Percentiles rank a stretch among this genome's conserved stretches.
phyloP scores from a whole-genome alignment of 2,797 vertebrate genomes.

The Melanotaenia parkinsoni region DNA sequence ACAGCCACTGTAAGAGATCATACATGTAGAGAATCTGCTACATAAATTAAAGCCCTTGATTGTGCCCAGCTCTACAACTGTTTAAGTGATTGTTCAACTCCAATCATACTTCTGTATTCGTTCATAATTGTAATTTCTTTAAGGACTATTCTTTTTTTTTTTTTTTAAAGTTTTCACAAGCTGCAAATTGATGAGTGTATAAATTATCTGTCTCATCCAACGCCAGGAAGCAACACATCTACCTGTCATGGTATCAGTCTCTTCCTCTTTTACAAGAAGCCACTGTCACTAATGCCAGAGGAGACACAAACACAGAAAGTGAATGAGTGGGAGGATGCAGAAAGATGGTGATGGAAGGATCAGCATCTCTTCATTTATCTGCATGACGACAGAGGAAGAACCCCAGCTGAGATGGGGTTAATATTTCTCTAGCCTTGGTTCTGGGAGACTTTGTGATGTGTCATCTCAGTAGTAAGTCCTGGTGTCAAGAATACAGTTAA shows the following conservation, averaged over 20 bases:
- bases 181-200: constrained; percentile 68
- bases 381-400: constrained; percentile 68
- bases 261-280: constrained; percentile 69
- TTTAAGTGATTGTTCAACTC: constrained; percentile 77
- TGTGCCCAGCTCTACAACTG: constrained; percentile 46
- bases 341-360: constrained; percentile 71
- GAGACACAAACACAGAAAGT: constrained; percentile 72
- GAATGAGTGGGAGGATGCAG: constrained; percentile 77
- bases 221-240: constrained; percentile 72
- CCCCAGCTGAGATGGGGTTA: constrained; percentile 74
- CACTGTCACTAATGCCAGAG: constrained; percentile 68
- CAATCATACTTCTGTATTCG: constrained; percentile 63
- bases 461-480: constrained; percentile 46
- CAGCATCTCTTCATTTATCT: constrained; percentile 71
- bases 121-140: constrained; percentile 68
- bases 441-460: constrained; percentile 49
- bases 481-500: constrained; percentile 72
- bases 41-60: constrained; percentile 72
- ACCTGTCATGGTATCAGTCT: constrained; percentile 78
- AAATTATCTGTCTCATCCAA: constrained; percentile 64
- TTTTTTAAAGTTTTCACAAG: constrained; percentile 32
- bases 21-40: constrained; percentile 57
- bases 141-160: constrained; percentile 57
- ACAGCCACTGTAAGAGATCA: constrained; percentile 43
- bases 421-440: constrained; percentile 69